Percentiles rank a stretch among this genome's conserved stretches.
phyloP scores from a whole-genome alignment of 1,140 invertebrate species.

The Drosophila virilis region DNA sequence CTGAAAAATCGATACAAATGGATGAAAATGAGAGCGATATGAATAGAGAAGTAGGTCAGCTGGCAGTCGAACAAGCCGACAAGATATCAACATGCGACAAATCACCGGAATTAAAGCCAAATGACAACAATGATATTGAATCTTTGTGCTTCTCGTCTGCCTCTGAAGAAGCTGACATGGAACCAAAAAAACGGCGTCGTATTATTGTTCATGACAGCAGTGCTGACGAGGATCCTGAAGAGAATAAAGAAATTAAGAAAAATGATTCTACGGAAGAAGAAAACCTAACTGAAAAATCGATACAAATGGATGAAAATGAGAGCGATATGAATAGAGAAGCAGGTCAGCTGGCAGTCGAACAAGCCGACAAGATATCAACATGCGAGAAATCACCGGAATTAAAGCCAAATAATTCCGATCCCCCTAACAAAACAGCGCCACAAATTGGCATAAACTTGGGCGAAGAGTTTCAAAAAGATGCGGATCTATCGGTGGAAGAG shows the following conservation, averaged over 20 bases:
- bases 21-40: not conserved
- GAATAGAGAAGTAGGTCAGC: not conserved
- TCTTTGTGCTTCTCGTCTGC: slow-evolving; percentile 45
- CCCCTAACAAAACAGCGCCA: not conserved
- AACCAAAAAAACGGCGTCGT: slow-evolving; percentile 39
- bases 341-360: not conserved
- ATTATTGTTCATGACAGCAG: slow-evolving; percentile 47
- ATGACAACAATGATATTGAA: too few species aligned
- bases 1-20: not conserved
- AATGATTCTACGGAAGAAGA: not conserved
- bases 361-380: not conserved
- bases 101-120: not conserved
- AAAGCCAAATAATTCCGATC: not conserved
- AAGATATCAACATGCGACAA: not conserved
- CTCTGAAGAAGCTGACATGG: slow-evolving; percentile 16
- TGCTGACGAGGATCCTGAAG: slow-evolving; percentile 27
- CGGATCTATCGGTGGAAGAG: not conserved
- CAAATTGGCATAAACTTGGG: not conserved
- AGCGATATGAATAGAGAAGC: not conserved
- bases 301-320: not conserved
- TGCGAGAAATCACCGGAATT: not conserved
- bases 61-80: not conserved
- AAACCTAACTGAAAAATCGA: not conserved
- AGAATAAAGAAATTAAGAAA: not conserved
- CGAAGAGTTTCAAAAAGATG: not conserved